Evolutionary conservation across 2,797 vertebrate species (phyloP).

Genomic region (Etheostoma perlongum): DNA sequence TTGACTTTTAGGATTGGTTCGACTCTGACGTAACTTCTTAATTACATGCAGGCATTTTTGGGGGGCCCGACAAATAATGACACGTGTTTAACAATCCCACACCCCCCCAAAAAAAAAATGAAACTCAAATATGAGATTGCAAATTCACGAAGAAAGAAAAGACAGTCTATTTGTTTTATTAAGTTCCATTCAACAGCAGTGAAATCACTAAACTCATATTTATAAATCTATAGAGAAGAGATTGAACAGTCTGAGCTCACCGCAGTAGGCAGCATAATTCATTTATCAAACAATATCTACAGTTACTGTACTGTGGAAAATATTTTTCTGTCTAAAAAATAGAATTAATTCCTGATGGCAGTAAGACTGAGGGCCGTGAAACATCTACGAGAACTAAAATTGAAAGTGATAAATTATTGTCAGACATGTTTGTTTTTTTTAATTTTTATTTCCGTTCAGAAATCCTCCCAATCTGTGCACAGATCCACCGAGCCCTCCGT

Average conservation of each 20-base stretch:
- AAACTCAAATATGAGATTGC: neutral
- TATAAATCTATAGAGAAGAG: slow-evolving; percentile 35
- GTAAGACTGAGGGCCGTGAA: slow-evolving; percentile 14
- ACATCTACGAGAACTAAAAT: slow-evolving; percentile 33
- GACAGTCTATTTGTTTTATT: slow-evolving; percentile 43
- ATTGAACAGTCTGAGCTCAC: slow-evolving; percentile 33
- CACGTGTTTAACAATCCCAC: neutral
- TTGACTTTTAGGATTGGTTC: slow-evolving; percentile 7
- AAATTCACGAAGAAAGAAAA: neutral
- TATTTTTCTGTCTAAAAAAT: slow-evolving; percentile 35
- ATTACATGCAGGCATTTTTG: slow-evolving; percentile 22
- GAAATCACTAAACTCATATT: slow-evolving; percentile 18
- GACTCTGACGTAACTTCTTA: slow-evolving; percentile 49
- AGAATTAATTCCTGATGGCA: slow-evolving; percentile 27
- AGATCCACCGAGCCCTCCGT: slow-evolving; percentile 62
- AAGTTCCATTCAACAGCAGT: slow-evolving; percentile 20
- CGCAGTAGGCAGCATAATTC: slow-evolving; percentile 26
- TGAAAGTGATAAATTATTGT: slow-evolving; percentile 21
- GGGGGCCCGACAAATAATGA: slow-evolving; percentile 1
- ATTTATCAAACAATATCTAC: slow-evolving; percentile 38
- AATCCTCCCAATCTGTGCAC: slow-evolving; percentile 82
- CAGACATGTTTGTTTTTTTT: neutral
- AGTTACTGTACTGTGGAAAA: slow-evolving; percentile 29
- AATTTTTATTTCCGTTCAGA: slow-evolving; percentile 67
- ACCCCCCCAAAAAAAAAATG: neutral